phyloP scores from a whole-genome alignment of 2,888 invertebrate species.

The Stenotaenia linearis region DNA sequence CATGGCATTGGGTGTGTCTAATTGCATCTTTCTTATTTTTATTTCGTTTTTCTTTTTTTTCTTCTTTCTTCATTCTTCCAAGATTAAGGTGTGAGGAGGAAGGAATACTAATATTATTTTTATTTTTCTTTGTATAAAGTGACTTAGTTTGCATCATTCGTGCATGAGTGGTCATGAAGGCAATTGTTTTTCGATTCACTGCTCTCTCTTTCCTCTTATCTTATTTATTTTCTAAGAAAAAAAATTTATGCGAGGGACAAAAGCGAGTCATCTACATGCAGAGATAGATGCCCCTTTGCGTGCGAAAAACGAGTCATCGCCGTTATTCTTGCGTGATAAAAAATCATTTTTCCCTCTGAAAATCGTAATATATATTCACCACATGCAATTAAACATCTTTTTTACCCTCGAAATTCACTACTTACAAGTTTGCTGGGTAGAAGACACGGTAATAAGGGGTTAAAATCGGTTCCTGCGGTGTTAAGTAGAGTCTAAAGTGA shows the following conservation, averaged over 20 bases:
- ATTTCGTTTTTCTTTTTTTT: constrained; percentile 19
- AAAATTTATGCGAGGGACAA: constrained; percentile 4
- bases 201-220: constrained; percentile 3
- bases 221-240: constrained; percentile 15
- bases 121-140: constrained; percentile 24
- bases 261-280: constrained; percentile 16
- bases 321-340: constrained; percentile 6
- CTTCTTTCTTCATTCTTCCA: constrained; percentile 14
- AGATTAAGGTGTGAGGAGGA: constrained; percentile 26
- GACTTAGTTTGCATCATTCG: constrained; percentile 24
- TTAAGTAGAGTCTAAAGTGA: not conserved
- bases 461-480: not conserved
- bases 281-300: constrained; percentile 3
- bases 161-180: constrained; percentile 24
- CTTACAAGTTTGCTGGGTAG: not conserved
- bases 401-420: not conserved
- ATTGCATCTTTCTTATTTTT: constrained; percentile 24
- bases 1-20: constrained; percentile 20
- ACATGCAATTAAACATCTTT: not conserved
- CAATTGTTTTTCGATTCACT: constrained; percentile 24
- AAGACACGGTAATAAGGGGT: not conserved
- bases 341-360: not conserved
- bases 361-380: not conserved
- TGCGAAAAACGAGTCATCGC: constrained; percentile 5
- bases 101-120: constrained; percentile 21